These are phyloP conservation scores for Drosophila jambulina DNA, from an alignment of 1,140 invertebrate species.

Conservation along the genomic window DNA sequence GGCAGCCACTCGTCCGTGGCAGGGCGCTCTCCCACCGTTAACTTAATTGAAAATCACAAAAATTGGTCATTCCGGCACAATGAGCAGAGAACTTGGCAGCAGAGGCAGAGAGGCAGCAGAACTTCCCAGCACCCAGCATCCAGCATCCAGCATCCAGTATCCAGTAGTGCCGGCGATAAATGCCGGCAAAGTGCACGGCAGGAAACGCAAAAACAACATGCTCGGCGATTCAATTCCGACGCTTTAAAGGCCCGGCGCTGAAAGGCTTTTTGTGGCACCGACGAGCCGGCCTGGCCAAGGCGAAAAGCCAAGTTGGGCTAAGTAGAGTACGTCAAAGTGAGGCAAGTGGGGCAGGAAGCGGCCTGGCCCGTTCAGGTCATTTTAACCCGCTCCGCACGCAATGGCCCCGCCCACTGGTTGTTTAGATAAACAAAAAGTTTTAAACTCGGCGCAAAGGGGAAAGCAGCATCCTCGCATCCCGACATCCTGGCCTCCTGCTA, in stretches of 20 bases:
- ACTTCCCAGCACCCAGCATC: not conserved
- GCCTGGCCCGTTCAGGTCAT: constrained; percentile 11
- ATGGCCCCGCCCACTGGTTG: constrained; percentile 46
- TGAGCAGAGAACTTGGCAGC: constrained; percentile 72
- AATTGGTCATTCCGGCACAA: constrained; percentile 81
- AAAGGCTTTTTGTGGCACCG: constrained; percentile 48
- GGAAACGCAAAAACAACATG: constrained; percentile 44
- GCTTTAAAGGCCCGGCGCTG: constrained; percentile 46
- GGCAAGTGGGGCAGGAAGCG: constrained; percentile 34
- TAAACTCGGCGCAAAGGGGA: constrained; percentile 1
- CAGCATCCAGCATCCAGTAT: not conserved
- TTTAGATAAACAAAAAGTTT: constrained; percentile 65
- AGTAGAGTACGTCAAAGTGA: constrained; percentile 39
- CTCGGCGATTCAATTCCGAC: constrained; percentile 55
- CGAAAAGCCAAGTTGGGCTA: constrained; percentile 14
- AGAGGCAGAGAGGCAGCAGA: not conserved
- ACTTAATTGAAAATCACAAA: constrained; percentile 84
- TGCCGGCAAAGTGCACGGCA: constrained; percentile 61
- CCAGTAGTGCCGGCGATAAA: constrained; percentile 51
- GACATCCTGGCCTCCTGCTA: not conserved
- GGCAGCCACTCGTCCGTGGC: constrained; percentile 23
- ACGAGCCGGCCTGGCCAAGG: not conserved
- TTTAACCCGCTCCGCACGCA: constrained; percentile 12
- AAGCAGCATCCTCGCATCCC: not conserved
- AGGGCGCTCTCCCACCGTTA: constrained; percentile 54